phyloP scores from a whole-genome alignment of 2,113 vertebrate species.

The Gadus chalcogrammus region DNA sequence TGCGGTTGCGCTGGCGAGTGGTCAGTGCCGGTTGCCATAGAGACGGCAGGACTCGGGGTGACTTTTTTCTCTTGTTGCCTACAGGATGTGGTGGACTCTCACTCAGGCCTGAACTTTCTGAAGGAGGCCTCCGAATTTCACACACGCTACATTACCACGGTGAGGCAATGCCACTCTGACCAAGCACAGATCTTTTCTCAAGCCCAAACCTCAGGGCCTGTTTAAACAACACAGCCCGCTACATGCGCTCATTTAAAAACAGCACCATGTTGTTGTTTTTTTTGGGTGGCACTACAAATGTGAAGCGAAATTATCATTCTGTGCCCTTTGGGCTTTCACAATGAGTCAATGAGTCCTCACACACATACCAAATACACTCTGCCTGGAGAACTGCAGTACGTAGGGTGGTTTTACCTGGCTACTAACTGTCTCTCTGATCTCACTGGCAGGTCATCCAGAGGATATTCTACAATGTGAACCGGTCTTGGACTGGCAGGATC shows the following conservation, averaged over 20 bases:
- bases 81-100: slow-evolving; percentile 94
- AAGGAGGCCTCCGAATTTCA: slow-evolving; percentile 95
- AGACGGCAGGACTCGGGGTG: slow-evolving; percentile 17
- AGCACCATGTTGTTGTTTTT: neutral
- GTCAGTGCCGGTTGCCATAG: neutral
- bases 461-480: slow-evolving; percentile 95
- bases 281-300: neutral
- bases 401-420: too few relatives aligned
- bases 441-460: slow-evolving; percentile 87
- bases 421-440: slow-evolving; percentile 6
- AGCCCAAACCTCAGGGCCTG: too few relatives aligned
- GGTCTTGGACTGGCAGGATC: slow-evolving; percentile 93
- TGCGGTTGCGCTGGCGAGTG: slow-evolving; percentile 12
- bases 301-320: neutral
- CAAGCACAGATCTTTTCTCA: too few relatives aligned
- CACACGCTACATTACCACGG: slow-evolving; percentile 95
- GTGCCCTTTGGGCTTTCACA: neutral
- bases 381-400: neutral
- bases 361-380: neutral
- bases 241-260: neutral
- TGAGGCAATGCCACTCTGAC: slow-evolving; percentile 60
- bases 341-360: too few relatives aligned
- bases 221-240: neutral
- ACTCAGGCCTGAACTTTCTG: slow-evolving; percentile 87
- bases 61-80: slow-evolving; percentile 30